Percentiles rank a stretch among this genome's conserved stretches.
These are phyloP conservation scores for Muraenolepis orangiensis DNA, from an alignment of 2,797 vertebrate genomes.

Conservation along the genomic window DNA sequence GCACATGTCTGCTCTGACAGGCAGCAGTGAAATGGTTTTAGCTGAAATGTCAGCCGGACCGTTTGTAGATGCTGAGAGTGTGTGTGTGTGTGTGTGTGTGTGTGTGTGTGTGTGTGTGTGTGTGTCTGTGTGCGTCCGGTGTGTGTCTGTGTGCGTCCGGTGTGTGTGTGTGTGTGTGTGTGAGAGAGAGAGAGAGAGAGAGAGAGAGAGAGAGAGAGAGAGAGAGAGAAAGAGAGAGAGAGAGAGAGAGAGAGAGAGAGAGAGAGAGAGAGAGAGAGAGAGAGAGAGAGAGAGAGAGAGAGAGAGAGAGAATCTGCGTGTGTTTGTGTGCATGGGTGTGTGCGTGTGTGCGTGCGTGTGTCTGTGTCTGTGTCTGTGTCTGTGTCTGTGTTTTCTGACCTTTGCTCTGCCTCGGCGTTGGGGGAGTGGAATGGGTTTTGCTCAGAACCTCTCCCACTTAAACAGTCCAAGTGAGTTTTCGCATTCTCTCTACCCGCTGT, in stretches of 20 bases:
- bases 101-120: no score
- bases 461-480: constrained; percentile 26
- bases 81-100: neutral
- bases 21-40: constrained; percentile 30
- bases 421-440: constrained; percentile 26
- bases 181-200: no score
- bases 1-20: constrained; percentile 10
- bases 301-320: no score
- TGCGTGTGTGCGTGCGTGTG: no score
- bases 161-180: neutral
- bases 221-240: no score
- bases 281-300: no score
- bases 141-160: neutral
- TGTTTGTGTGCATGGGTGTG: no score
- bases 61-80: constrained; percentile 24
- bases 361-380: neutral
- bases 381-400: constrained; percentile 31
- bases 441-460: constrained; percentile 46
- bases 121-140: no score
- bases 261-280: no score
- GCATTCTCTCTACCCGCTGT: constrained; percentile 21
- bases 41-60: constrained; percentile 44
- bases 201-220: no score
- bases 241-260: no score
- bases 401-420: constrained; percentile 39